phyloP scores from a whole-genome alignment of 2,797 vertebrate genomes.

The Bradypodion pumilum region DNA sequence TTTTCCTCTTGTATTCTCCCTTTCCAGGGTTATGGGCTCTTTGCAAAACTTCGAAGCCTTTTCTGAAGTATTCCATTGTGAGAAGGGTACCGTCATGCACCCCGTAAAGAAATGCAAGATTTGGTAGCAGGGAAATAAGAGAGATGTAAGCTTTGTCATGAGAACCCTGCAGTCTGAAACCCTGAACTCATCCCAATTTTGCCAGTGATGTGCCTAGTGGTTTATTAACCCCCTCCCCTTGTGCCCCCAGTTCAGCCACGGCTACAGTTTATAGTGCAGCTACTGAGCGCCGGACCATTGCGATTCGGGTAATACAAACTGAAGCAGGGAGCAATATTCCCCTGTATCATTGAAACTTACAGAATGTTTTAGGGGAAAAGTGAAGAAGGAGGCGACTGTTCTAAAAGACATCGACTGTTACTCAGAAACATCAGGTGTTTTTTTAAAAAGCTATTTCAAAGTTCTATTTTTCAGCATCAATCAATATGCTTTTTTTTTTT shows the following conservation, averaged over 20 bases:
- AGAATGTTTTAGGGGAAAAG: neutral
- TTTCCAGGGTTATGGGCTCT: conserved; percentile 89
- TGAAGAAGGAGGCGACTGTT: conserved; percentile 42
- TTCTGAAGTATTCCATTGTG: conserved; percentile 89
- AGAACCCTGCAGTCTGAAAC: conserved; percentile 6
- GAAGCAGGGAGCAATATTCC: accelerated
- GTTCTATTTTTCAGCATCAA: conserved; percentile 60
- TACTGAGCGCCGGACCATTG: too few relatives aligned
- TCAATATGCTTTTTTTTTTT: conserved; percentile 8
- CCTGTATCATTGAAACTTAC: neutral
- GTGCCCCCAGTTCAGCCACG: conserved; percentile 29
- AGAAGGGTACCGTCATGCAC: conserved; percentile 86
- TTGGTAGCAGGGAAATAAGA: conserved; percentile 80
- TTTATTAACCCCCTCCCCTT: neutral
- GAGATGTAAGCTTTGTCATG: neutral
- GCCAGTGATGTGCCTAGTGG: conserved; percentile 49
- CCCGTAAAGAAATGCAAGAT: conserved; percentile 87
- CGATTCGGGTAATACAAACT: accelerated
- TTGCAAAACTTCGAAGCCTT: conserved; percentile 95
- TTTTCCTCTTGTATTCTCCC: conserved; percentile 3
- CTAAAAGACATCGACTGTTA: conserved; percentile 69
- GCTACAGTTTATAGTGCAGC: conserved; percentile 46
- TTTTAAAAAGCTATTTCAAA: conserved; percentile 45
- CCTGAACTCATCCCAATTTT: neutral
- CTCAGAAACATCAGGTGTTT: conserved; percentile 64